Percentiles rank a stretch among this genome's conserved stretches.
These are phyloP conservation scores for Geophilus truncorum DNA, from an alignment of 2,888 invertebrate species.

Conservation along the genomic window DNA sequence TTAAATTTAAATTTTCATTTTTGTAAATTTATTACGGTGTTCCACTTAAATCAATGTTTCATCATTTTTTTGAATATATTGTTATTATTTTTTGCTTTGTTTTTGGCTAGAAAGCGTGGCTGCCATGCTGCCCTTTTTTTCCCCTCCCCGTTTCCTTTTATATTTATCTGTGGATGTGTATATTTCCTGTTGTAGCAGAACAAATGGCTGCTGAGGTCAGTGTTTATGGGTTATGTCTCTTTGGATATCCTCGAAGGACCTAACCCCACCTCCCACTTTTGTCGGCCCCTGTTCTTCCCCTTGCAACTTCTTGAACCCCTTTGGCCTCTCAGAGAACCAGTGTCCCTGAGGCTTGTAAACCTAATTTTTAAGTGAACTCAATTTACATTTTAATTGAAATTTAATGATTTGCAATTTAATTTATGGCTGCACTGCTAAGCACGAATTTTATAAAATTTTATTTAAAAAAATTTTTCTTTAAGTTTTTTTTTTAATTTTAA, in stretches of 20 bases:
- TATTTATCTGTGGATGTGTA: constrained; percentile 7
- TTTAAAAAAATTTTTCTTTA: neutral
- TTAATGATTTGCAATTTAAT: neutral
- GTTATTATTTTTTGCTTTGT: neutral
- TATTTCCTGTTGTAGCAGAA: constrained; percentile 20
- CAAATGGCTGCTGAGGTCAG: constrained; percentile 11
- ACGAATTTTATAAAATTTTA: neutral
- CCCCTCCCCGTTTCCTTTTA: neutral
- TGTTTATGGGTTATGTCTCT: constrained; percentile 15
- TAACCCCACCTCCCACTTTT: neutral
- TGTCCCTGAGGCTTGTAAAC: neutral
- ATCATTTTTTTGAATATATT: neutral
- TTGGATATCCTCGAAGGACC: neutral
- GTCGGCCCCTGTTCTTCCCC: neutral
- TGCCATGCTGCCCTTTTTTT: neutral
- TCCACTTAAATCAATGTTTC: too few relatives aligned
- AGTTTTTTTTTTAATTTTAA: too few relatives aligned
- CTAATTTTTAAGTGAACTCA: neutral
- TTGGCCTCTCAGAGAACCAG: neutral
- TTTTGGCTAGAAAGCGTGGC: neutral
- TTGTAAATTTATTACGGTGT: neutral
- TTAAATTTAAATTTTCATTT: neutral
- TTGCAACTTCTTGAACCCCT: constrained; percentile 7
- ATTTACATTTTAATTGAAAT: constrained; percentile 8
- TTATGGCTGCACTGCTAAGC: neutral